A percentile compares a stretch with the other conserved stretches of the same genome.
Conservation (phyloP, 2,888 invertebrate species). For the Lepidocyrtoides sp. region DNA sequence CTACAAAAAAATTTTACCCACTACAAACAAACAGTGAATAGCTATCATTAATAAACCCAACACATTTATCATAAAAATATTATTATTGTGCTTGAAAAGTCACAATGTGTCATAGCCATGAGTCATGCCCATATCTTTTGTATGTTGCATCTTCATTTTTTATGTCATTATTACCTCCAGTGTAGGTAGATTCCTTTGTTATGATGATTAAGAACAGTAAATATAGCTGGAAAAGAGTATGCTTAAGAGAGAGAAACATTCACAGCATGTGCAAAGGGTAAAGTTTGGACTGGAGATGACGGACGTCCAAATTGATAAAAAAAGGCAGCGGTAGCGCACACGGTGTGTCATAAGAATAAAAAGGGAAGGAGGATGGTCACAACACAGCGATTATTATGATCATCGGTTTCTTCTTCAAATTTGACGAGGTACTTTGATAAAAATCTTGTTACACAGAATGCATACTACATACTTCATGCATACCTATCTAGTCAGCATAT, state of each 20-base stretch:
- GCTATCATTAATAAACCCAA: not conserved
- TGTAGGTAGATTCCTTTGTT: not conserved
- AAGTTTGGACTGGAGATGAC: not conserved
- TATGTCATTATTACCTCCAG: not conserved
- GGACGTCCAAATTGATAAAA: not conserved
- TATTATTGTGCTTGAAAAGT: conserved; percentile 40
- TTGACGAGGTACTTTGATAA: conserved; percentile 52
- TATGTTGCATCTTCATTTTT: conserved; percentile 12
- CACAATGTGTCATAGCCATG: conserved; percentile 59
- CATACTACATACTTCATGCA: no score
- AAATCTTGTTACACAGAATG: conserved; percentile 9
- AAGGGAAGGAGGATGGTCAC: not conserved
- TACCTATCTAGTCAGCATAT: not conserved
- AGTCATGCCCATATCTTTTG: conserved; percentile 28
- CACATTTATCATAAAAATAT: conserved; percentile 38
- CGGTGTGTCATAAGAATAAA: conserved; percentile 7
- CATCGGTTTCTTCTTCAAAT: conserved; percentile 29
- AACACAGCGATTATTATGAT: conserved; percentile 36
- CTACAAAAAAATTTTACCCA: conserved; percentile 52
- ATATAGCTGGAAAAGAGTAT: not conserved
- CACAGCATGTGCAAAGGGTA: conserved; percentile 16
- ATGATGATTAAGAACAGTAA: not conserved
- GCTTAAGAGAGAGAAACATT: not conserved
- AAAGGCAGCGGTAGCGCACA: conserved; percentile 4
- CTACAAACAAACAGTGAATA: conserved; percentile 64